Evolutionary conservation across 92 coral and sea anemone species (phyloP).

Genomic region (Palythoa caribaeorum): DNA sequence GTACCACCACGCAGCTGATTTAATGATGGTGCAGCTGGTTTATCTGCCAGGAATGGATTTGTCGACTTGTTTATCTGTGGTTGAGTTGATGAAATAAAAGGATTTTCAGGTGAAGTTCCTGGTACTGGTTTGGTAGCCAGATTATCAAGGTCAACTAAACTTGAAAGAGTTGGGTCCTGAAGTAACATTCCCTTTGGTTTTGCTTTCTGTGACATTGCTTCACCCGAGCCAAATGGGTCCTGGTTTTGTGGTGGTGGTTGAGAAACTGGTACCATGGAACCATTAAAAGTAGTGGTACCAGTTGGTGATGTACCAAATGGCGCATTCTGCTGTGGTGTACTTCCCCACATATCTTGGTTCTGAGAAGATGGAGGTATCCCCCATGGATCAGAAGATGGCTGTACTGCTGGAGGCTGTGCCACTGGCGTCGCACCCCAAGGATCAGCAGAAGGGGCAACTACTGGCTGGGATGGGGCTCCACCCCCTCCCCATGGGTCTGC

Average conservation of each 20-base stretch:
- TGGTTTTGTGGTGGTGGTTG: slow-evolving; percentile 29
- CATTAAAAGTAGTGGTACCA: slow-evolving; percentile 25
- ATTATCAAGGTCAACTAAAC: slow-evolving; percentile 86
- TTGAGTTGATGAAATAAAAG: slow-evolving; percentile 79
- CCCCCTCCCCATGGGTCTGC: slow-evolving; percentile 59
- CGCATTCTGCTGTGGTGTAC: slow-evolving; percentile 35
- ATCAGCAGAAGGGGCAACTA: slow-evolving; percentile 60
- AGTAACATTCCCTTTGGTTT: slow-evolving; percentile 68
- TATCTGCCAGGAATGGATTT: slow-evolving; percentile 95
- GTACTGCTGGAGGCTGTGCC: slow-evolving; percentile 46
- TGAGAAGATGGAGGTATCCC: slow-evolving; percentile 62
- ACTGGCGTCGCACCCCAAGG: slow-evolving; percentile 85
- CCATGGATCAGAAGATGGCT: slow-evolving; percentile 80
- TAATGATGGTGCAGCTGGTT: slow-evolving; percentile 94
- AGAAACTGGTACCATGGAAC: slow-evolving; percentile 1
- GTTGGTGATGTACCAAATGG: slow-evolving; percentile 43
- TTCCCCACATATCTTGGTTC: slow-evolving; percentile 38
- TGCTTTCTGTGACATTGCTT: slow-evolving; percentile 39
- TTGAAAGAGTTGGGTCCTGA: slow-evolving; percentile 74
- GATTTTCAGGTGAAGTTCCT: slow-evolving; percentile 72
- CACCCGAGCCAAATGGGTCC: slow-evolving; percentile 59
- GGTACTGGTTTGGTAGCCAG: slow-evolving; percentile 77
- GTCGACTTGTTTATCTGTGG: slow-evolving; percentile 76
- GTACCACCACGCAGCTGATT: slow-evolving; percentile 88
- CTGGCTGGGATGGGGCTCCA: slow-evolving; percentile 53